phyloP scores from a whole-genome alignment of 2,113 vertebrate species.

The Uria lomvia region DNA sequence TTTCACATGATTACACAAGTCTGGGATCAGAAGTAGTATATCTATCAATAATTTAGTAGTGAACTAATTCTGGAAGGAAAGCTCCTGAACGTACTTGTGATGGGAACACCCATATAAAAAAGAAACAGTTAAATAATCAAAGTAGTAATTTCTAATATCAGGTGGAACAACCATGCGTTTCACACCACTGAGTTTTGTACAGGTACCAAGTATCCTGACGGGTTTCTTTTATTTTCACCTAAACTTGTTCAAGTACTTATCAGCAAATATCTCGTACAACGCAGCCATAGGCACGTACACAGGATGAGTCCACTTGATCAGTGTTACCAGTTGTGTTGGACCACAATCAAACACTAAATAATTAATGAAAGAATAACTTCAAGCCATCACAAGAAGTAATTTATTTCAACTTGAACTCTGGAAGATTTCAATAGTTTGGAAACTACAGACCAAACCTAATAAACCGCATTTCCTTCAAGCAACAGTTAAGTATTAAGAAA shows the following conservation, averaged over 20 bases:
- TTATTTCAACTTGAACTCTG: background rate
- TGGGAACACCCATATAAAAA: background rate
- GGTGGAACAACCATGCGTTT: background rate
- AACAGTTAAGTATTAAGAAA: background rate
- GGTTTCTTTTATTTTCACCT: background rate
- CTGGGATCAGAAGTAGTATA: background rate
- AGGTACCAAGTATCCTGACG: background rate
- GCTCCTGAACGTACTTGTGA: background rate
- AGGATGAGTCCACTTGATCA: background rate
- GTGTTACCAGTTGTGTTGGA: background rate
- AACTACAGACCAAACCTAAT: background rate
- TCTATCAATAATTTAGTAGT: background rate
- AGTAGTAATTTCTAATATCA: background rate
- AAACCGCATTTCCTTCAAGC: background rate
- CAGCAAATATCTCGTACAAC: background rate
- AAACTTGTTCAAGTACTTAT: background rate
- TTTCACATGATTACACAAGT: background rate
- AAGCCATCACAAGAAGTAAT: background rate
- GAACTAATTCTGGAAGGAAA: background rate
- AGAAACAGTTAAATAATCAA: background rate
- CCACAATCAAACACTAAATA: background rate
- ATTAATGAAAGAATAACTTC: background rate
- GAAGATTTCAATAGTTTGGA: background rate
- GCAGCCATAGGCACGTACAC: background rate
- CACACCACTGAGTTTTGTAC: background rate